Conservation (phyloP, 2,113 vertebrate genomes). For the Oryzias woworae region DNA sequence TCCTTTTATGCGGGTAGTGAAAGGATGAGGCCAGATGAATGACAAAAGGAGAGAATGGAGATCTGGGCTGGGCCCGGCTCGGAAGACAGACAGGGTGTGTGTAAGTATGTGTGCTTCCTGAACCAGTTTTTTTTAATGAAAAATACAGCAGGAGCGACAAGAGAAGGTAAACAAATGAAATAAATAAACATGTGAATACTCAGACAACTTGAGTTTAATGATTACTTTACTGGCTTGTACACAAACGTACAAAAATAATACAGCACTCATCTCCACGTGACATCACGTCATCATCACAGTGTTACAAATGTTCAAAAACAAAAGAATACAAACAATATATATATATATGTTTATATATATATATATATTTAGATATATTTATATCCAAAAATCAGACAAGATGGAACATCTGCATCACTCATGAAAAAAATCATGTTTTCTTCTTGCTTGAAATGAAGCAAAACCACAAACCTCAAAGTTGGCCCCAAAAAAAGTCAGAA, state of each 20-base stretch:
- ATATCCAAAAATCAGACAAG: slow-evolving; percentile 51
- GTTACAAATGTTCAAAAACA: slow-evolving; percentile 81
- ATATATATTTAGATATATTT: too few species aligned
- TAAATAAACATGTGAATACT: slow-evolving; percentile 68
- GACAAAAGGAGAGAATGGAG: slow-evolving; percentile 77
- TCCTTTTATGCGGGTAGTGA: slow-evolving; percentile 80
- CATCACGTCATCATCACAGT: slow-evolving; percentile 82
- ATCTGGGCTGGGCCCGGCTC: slow-evolving; percentile 67
- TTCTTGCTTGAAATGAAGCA: slow-evolving; percentile 84
- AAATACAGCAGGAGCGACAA: slow-evolving; percentile 21
- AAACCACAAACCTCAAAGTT: slow-evolving; percentile 79
- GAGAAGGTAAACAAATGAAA: neutral
- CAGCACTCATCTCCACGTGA: slow-evolving; percentile 81
- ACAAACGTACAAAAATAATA: slow-evolving; percentile 84
- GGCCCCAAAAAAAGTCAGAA: slow-evolving; percentile 79
- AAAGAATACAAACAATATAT: slow-evolving; percentile 68
- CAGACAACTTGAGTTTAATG: slow-evolving; percentile 80
- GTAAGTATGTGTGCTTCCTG: slow-evolving; percentile 32
- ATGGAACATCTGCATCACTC: slow-evolving; percentile 80
- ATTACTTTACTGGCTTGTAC: slow-evolving; percentile 87
- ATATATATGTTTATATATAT: neutral
- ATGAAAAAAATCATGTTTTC: slow-evolving; percentile 80
- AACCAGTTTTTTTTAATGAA: slow-evolving; percentile 57
- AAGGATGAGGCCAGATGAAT: slow-evolving; percentile 85
- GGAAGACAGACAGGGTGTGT: slow-evolving; percentile 56